A percentile compares a stretch with the other conserved stretches of the same genome.
phyloP scores from a whole-genome alignment of 2,797 vertebrate genomes.

The Brachymystax lenok region DNA sequence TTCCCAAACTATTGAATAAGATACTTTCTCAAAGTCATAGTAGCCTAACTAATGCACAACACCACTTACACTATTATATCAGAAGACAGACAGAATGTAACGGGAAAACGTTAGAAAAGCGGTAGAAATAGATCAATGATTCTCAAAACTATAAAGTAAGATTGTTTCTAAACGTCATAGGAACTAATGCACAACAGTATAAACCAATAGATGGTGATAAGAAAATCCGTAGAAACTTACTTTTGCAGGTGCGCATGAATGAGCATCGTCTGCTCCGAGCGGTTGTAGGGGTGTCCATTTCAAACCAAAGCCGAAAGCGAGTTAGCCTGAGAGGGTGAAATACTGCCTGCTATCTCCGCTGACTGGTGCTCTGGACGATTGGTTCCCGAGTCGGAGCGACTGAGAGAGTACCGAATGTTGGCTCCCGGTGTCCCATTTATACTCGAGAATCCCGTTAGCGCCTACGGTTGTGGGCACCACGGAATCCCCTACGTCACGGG shows the following conservation, averaged over 20 bases:
- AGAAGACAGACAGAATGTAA: not conserved
- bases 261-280: conserved; percentile 80
- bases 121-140: no score
- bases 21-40: not conserved
- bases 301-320: conserved; percentile 85
- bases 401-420: conserved; percentile 75
- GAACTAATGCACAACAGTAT: no score
- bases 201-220: not conserved
- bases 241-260: conserved; percentile 75
- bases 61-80: not conserved
- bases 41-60: not conserved
- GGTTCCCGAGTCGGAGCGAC: conserved; percentile 82
- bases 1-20: not conserved
- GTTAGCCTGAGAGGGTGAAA: conserved; percentile 78
- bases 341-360: conserved; percentile 84
- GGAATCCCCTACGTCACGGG: conserved; percentile 83
- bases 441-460: conserved; percentile 66
- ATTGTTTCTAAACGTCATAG: no score
- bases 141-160: no score
- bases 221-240: conserved; percentile 68
- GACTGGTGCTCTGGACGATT: conserved; percentile 65
- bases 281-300: conserved; percentile 78
- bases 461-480: conserved; percentile 80
- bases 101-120: not conserved
- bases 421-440: conserved; percentile 68